A percentile compares a stretch with the other conserved stretches of the same genome.
phyloP scores from a whole-genome alignment of 2,797 vertebrate genomes.

The Macropodus opercularis region DNA sequence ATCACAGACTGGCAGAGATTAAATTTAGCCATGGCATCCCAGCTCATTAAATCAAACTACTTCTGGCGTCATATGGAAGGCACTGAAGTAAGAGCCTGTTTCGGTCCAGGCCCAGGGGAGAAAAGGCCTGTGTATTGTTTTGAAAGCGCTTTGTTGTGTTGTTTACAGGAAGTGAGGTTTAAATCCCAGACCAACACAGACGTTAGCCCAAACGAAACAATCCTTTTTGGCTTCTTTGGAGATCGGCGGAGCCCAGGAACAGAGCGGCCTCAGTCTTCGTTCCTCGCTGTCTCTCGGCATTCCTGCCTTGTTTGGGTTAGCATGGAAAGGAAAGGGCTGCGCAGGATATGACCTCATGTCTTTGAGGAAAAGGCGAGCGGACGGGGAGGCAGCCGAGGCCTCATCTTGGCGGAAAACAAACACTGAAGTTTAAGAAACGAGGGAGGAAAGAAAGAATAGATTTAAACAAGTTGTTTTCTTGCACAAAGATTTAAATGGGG shows the following conservation, averaged over 20 bases:
- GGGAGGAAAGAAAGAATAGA: conserved; percentile 12
- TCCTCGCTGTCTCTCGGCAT: conserved; percentile 55
- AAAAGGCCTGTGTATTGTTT: conserved; percentile 19
- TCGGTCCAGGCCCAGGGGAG: conserved; percentile 18
- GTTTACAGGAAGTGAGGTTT: conserved; percentile 28
- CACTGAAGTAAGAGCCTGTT: conserved; percentile 45
- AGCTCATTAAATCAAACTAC: conserved; percentile 70
- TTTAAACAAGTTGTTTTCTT: background rate
- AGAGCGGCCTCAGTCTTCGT: conserved; percentile 62
- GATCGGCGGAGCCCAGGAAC: conserved; percentile 36
- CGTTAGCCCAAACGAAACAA: conserved; percentile 6
- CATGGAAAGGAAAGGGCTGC: conserved; percentile 80
- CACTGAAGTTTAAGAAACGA: conserved; percentile 46
- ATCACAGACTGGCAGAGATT: conserved; percentile 67
- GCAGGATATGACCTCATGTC: conserved; percentile 86
- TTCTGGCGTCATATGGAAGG: conserved; percentile 53
- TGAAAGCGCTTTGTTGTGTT: conserved; percentile 12
- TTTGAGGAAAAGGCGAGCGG: conserved; percentile 80
- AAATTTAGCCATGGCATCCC: conserved; percentile 71
- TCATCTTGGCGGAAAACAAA: conserved; percentile 76
- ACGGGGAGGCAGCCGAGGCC: conserved; percentile 73
- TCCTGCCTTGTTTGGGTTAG: conserved; percentile 84
- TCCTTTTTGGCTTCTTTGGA: conserved; percentile 14
- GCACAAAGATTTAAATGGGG: conserved; percentile 1
- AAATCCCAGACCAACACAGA: background rate